A percentile compares a stretch with the other conserved stretches of the same genome.
Evolutionary conservation across 2,888 invertebrate genomes (phyloP).

Genomic region (Habroteleia sp.): DNA sequence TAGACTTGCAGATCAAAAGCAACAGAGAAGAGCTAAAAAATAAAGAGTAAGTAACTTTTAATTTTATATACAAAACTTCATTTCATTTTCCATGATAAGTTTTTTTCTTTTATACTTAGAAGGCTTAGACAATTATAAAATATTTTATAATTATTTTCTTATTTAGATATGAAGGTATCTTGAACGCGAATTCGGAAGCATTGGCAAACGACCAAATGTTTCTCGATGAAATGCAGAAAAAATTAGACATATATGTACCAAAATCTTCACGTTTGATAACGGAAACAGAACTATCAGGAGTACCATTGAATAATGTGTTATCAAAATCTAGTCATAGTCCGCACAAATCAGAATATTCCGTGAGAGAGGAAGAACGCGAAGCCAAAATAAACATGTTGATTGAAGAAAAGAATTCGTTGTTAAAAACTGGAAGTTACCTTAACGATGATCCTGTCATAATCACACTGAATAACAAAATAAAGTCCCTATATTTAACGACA

Average conservation of each 20-base stretch:
- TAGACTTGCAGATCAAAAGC: slow-evolving; percentile 82
- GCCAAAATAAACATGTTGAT: slow-evolving; percentile 82
- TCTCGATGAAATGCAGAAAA: slow-evolving; percentile 74
- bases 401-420: slow-evolving; percentile 82
- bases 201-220: slow-evolving; percentile 74
- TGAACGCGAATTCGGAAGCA: slow-evolving; percentile 73
- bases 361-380: slow-evolving; percentile 79
- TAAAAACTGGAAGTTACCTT: slow-evolving; percentile 81
- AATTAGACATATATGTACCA: slow-evolving; percentile 74
- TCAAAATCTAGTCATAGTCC: slow-evolving; percentile 63
- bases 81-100: no score
- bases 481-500: slow-evolving; percentile 80
- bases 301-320: slow-evolving; percentile 60
- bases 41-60: slow-evolving; percentile 70
- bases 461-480: slow-evolving; percentile 83
- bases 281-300: slow-evolving; percentile 61
- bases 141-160: slow-evolving; percentile 30
- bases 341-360: slow-evolving; percentile 46
- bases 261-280: slow-evolving; percentile 58
- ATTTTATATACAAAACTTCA: slow-evolving; percentile 6
- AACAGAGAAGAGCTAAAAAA: slow-evolving; percentile 79
- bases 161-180: slow-evolving; percentile 75
- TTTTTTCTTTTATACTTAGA: no score
- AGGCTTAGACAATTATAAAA: no score
- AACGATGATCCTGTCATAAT: slow-evolving; percentile 82